Evolutionary conservation across 2,888 invertebrate species (phyloP), one percentile per base, ranked within the genome.

Genomic region (Melitaea athalia): DNA sequence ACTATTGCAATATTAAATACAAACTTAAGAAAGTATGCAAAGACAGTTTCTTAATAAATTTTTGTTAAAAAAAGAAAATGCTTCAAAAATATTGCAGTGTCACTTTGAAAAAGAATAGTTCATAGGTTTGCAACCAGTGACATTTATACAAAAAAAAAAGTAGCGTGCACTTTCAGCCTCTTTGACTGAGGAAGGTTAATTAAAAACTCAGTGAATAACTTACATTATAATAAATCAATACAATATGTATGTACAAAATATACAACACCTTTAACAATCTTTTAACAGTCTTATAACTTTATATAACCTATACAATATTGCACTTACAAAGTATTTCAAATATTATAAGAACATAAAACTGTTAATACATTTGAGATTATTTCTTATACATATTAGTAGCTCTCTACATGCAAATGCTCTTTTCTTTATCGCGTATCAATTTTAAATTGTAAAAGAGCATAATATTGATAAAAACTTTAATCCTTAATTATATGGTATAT

Each of bases 241-340:
- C 82, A 86, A 84, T 85, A 71, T 69, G 90, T 24, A 91, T 89
- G 88, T 91, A 92, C 90, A 91, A 89, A 86, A 91, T 89, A 89
- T 91, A 89, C 90, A 91, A 88, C 87, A 87, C 72, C 73, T 80
- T 84, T 86, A 91, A 90, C 88, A 91, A 90, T 89, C 84, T 88
- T 89, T 89, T 86, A 92, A 92, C 92, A 92, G 92, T 92, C 92
- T 91, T 90, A 91, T 90, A 91, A 82, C 85, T 87, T 90, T 89
- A 88, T 84, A 84, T 85, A 68, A 85, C 82, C 87, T 89, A 89
- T 88, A 88, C 85, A 89, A 82, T 92, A 92, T 92, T 92, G 92
- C 92, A 92, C 92, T 80, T 79, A 78, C 76, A 77, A 78, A 73
- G 79, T 78, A 78, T 76, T 75, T 72, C 64, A 74, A 77, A 70